Evolutionary conservation across 2,888 invertebrate genomes (phyloP).

Genomic region (Ormyrus rosae): DNA sequence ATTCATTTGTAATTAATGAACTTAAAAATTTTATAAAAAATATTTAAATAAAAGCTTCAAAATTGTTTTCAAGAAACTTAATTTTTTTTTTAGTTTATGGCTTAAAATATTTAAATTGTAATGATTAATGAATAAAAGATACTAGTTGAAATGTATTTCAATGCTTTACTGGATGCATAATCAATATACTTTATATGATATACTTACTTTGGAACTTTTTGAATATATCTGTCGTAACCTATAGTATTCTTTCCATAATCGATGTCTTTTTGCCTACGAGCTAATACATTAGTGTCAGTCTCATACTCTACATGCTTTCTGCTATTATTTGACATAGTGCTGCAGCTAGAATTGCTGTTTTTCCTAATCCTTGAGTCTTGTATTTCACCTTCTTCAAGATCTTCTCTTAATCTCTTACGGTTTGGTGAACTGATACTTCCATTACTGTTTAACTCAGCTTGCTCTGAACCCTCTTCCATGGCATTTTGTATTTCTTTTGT

Average conservation of each 20-base stretch:
- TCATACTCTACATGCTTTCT: conserved; percentile 78
- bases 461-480: neutral
- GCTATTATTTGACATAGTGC: conserved; percentile 67
- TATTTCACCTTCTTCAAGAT: conserved; percentile 54
- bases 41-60: conserved; percentile 25
- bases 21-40: neutral
- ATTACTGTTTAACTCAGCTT: conserved; percentile 18
- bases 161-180: neutral
- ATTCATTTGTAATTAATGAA: too few species aligned
- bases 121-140: conserved; percentile 12
- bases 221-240: conserved; percentile 87
- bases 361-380: conserved; percentile 66
- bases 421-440: conserved; percentile 32
- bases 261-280: conserved; percentile 93
- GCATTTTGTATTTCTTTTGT: conserved; percentile 4
- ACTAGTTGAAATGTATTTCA: neutral
- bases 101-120: neutral
- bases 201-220: conserved; percentile 83
- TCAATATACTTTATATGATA: conserved; percentile 4
- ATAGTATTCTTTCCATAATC: conserved; percentile 96
- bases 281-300: conserved; percentile 83
- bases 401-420: conserved; percentile 67
- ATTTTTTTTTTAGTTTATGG: neutral
- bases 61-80: neutral
- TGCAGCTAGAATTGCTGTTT: conserved; percentile 70